A percentile compares a stretch with the other conserved stretches of the same genome.
Evolutionary conservation across 2,113 vertebrate species (phyloP).

Genomic region (Cyanistes caeruleus): DNA sequence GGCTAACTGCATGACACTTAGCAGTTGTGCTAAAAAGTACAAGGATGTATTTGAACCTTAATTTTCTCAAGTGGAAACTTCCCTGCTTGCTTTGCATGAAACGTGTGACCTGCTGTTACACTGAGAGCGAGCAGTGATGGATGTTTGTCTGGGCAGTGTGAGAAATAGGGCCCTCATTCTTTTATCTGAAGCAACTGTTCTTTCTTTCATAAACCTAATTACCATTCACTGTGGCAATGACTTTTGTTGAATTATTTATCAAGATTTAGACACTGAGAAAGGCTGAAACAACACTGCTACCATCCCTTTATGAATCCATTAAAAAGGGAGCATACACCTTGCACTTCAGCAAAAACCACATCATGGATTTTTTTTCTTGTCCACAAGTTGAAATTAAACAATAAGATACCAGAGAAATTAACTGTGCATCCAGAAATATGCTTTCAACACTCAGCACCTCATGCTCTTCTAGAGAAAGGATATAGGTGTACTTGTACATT

Average conservation of each 20-base stretch:
- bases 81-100: neutral
- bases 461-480: neutral
- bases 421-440: neutral
- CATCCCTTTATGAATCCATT: neutral
- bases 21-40: neutral
- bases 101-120: neutral
- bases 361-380: neutral
- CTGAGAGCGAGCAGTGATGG: neutral
- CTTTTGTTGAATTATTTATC: conserved; percentile 33
- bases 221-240: neutral
- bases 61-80: neutral
- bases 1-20: neutral
- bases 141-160: neutral
- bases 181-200: neutral
- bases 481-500: neutral
- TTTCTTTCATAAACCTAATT: neutral
- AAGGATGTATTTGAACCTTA: neutral
- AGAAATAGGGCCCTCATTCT: neutral
- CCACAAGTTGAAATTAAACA: neutral
- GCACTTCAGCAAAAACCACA: neutral
- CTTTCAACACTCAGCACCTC: neutral
- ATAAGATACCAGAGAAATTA: neutral
- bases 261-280: neutral
- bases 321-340: neutral
- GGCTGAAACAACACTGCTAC: neutral